Evolutionary conservation across 2,888 invertebrate genomes (phyloP), one percentile per base, ranked within the genome.

Genomic region (Cephus runcator): DNA sequence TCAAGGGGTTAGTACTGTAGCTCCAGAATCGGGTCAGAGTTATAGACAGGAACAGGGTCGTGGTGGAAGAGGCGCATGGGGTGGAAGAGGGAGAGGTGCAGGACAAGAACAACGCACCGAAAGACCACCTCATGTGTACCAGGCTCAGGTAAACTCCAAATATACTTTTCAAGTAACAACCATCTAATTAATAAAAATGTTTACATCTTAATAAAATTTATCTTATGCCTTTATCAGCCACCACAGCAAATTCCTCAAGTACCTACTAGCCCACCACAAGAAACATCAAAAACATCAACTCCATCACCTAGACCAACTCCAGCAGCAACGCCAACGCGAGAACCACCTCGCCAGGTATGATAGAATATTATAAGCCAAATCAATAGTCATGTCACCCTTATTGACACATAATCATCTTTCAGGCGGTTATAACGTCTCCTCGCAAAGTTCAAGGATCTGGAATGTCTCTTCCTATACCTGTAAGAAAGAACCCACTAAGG

Each of bases 41-140:
- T 56, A 56, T 23, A 23, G 56, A 56, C 56, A 56, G 23, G 56
- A 23, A 56, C 56, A 9, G 23, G 56, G 56, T 56, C 56, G 34
- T 35, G 31, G 33, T 33, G 34, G 69, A 11, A 31, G 33, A 23
- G 69, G 68, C 30, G 30, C 31, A 69, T 34, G 40, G 69, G 69
- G 74, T n/a, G 69, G 91, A 92, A 83, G 92, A 92, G 0, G 78
- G 79, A 0, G 92, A 91, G 81, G 88, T 91, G 74, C 34, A 77
- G 75, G 69, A 73, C 11, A 36, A 77, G 73, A 40, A 15, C n/a
- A 36, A 12, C 9, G 23, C 23, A 23, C 56, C 2, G 23, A 2
- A 56, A 56, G 9, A 23, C 56, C 56, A 56, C 56, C 56, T 56
- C 23, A 56, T 15, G 3, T 9, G 15, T 56, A 23, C 6, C 56